These are phyloP conservation scores for Menura novaehollandiae DNA, from an alignment of 2,113 vertebrate genomes.

Conservation along the genomic window DNA sequence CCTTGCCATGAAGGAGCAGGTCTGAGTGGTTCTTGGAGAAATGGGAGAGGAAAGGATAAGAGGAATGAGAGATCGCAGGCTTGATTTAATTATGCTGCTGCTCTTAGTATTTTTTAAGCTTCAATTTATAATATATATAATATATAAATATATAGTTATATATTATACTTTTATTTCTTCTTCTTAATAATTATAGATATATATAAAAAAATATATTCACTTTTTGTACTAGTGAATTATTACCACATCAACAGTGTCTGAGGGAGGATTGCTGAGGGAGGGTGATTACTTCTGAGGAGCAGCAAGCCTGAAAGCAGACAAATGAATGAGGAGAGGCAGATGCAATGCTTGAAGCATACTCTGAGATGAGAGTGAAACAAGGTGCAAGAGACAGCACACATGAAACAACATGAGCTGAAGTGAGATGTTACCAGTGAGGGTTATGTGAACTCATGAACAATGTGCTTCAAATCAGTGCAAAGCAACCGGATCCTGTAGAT, in stretches of 20 bases:
- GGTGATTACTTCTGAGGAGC: neutral
- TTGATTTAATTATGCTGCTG: neutral
- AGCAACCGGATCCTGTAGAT: fast-evolving
- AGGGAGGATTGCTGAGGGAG: neutral
- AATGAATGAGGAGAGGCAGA: neutral
- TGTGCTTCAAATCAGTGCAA: neutral
- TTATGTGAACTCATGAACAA: neutral
- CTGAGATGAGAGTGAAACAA: neutral
- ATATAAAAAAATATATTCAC: neutral
- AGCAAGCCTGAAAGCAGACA: neutral
- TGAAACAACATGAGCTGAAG: neutral
- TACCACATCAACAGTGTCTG: neutral
- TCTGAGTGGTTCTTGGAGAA: neutral
- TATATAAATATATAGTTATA: too few species aligned
- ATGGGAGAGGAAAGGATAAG: neutral
- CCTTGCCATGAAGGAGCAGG: neutral
- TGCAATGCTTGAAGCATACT: neutral
- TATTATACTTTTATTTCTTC: neutral
- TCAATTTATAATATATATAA: neutral
- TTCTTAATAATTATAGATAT: neutral
- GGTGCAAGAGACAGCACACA: neutral
- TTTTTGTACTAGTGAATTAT: neutral
- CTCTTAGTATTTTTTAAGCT: neutral
- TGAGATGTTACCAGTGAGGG: neutral
- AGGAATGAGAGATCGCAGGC: neutral